A percentile compares a stretch with the other conserved stretches of the same genome.
Evolutionary conservation across 2,888 invertebrate genomes (phyloP).

Genomic region (Serripes groenlandicus): DNA sequence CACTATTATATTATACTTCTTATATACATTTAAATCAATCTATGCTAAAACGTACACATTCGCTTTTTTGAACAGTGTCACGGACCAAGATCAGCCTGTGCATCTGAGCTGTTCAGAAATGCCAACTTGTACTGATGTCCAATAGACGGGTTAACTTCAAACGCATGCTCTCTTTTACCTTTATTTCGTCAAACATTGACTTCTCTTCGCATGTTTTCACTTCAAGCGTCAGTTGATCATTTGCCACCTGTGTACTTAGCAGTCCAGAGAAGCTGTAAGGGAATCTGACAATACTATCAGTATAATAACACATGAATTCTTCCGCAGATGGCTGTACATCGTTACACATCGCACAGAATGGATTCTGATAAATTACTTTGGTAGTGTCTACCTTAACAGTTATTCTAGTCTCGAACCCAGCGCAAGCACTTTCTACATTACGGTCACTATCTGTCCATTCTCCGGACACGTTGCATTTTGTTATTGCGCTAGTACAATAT

Average conservation of each 20-base stretch:
- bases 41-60: too few species aligned
- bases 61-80: too few species aligned
- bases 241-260: not conserved
- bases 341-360: conserved; percentile 36
- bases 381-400: not conserved
- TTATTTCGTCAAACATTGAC: conserved; percentile 2
- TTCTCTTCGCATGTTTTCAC: too few species aligned
- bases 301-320: not conserved
- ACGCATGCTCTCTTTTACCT: too few species aligned
- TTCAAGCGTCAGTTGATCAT: too few species aligned
- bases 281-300: conserved; percentile 26
- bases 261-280: not conserved
- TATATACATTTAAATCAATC: too few species aligned
- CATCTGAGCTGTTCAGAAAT: too few species aligned
- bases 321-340: not conserved
- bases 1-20: too few species aligned
- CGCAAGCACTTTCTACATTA: conserved; percentile 10
- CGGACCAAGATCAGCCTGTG: too few species aligned
- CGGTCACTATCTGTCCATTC: conserved; percentile 7
- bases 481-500: not conserved
- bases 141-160: too few species aligned
- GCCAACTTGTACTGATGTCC: too few species aligned
- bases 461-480: conserved; percentile 3
- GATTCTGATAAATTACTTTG: not conserved
- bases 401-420: not conserved